Conservation (phyloP, 2,113 vertebrate genomes). For the Orientallactaga bullata region DNA sequence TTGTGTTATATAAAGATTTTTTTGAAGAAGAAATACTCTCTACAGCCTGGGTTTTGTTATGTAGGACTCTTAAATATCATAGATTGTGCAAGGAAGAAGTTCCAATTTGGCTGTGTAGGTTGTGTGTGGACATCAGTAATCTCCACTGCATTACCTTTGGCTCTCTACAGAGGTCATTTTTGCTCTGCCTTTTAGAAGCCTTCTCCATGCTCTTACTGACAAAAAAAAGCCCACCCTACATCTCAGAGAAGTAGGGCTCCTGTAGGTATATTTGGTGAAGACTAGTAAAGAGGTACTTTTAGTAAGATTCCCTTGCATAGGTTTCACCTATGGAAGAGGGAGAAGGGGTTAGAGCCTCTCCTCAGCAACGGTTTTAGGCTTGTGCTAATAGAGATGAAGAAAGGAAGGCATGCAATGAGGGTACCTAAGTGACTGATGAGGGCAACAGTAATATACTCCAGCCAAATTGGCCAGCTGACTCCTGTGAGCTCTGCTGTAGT, state of each 20-base stretch:
- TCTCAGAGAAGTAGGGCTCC: neutral
- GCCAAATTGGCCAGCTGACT: neutral
- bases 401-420: neutral
- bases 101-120: neutral
- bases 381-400: neutral
- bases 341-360: neutral
- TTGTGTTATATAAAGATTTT: slow-evolving; percentile 75
- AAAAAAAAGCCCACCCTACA: neutral
- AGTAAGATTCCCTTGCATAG: neutral
- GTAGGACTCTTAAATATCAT: neutral
- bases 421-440: neutral
- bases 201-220: neutral
- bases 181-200: neutral
- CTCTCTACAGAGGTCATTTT: neutral
- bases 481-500: neutral
- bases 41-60: neutral
- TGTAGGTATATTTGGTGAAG: neutral
- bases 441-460: neutral
- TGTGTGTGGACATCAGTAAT: neutral
- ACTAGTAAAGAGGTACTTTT: neutral
- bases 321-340: neutral
- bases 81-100: neutral
- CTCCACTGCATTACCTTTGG: neutral
- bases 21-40: slow-evolving; percentile 76
- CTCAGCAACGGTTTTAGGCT: neutral